phyloP scores from a whole-genome alignment of 2,888 invertebrate genomes.

The Himalopsyche japonica region DNA sequence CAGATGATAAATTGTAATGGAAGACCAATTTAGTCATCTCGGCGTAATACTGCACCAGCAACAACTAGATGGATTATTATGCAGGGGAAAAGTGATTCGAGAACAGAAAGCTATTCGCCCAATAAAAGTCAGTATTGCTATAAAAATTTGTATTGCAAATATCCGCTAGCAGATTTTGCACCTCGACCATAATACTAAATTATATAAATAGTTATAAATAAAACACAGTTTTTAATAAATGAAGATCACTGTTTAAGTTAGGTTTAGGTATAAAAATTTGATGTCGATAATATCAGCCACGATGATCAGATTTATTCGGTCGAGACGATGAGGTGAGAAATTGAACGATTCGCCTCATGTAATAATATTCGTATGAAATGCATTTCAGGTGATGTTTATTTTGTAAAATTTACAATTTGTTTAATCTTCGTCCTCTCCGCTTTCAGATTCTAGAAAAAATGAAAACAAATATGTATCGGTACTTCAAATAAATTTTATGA shows the following conservation, averaged over 20 bases:
- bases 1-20: background rate
- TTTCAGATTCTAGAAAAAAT: slow-evolving; percentile 56
- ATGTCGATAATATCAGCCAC: background rate
- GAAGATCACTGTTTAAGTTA: slow-evolving; percentile 10
- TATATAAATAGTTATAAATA: background rate
- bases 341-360: background rate
- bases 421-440: slow-evolving; percentile 60
- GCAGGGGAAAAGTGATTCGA: background rate
- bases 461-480: background rate
- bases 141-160: slow-evolving; percentile 3
- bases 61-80: background rate
- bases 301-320: background rate
- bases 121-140: slow-evolving; percentile 5
- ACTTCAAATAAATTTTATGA: too few species aligned
- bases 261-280: slow-evolving; percentile 16
- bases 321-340: background rate
- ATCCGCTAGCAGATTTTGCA: background rate
- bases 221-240: background rate
- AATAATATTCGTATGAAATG: background rate
- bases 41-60: background rate
- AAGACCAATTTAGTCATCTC: slow-evolving; percentile 1
- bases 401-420: background rate
- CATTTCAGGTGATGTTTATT: background rate
- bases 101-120: background rate
- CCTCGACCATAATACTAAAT: background rate